Conservation (phyloP, 2,113 vertebrate species). For the Festucalex cinctus region DNA sequence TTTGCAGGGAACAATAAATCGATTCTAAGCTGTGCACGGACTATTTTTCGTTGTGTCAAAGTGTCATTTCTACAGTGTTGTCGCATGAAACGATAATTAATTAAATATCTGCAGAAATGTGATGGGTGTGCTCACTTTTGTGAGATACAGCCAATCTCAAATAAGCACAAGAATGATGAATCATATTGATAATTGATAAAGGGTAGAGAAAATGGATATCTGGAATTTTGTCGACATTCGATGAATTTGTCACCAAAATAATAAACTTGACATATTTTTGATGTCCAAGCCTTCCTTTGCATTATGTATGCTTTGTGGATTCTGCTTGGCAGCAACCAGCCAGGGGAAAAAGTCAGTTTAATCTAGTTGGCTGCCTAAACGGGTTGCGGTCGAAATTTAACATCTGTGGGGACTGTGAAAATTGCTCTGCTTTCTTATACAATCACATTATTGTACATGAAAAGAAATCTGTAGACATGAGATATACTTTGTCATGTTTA, state of each 20-base stretch:
- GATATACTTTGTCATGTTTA: background rate
- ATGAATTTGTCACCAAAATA: background rate
- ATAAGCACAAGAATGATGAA: no score
- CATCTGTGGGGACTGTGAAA: background rate
- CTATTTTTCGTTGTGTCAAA: no score
- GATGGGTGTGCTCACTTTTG: no score
- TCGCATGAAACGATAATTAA: no score
- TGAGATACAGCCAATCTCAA: no score
- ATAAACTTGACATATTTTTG: background rate
- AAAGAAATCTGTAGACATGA: background rate
- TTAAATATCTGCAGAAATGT: no score
- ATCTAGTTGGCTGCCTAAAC: slow-evolving; percentile 14
- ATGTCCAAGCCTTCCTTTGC: background rate
- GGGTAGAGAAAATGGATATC: no score
- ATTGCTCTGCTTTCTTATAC: background rate
- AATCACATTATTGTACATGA: background rate
- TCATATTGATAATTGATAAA: no score
- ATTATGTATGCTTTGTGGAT: background rate
- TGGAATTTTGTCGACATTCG: no score
- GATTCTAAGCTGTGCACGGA: no score
- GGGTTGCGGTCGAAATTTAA: background rate
- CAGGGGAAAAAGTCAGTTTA: slow-evolving; percentile 1
- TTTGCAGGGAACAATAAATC: no score
- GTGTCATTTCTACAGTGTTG: no score
- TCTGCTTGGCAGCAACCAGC: background rate